phyloP scores from a whole-genome alignment of 2,113 vertebrate species.

The Xiphophorus hellerii region DNA sequence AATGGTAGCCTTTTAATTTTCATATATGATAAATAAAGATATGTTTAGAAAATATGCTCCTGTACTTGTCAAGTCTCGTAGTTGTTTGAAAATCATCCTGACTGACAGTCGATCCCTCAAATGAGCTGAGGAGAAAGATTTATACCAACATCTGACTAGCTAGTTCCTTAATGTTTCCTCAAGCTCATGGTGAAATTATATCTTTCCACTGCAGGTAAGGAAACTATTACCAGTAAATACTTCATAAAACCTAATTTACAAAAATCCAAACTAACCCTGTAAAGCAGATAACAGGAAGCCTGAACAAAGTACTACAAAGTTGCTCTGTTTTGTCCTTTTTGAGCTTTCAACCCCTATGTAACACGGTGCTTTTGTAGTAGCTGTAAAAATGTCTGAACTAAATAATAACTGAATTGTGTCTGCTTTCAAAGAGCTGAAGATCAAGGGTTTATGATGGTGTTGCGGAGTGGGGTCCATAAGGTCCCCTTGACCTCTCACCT shows the following conservation, averaged over 20 bases:
- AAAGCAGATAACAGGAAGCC: not conserved
- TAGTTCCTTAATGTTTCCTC: not conserved
- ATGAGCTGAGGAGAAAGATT: too few relatives aligned
- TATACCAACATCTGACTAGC: too few relatives aligned
- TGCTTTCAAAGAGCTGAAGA: not conserved
- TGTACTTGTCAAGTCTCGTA: too few relatives aligned
- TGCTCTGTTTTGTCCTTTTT: too few relatives aligned
- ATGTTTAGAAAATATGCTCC: too few relatives aligned
- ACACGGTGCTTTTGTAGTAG: not conserved
- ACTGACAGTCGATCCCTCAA: too few relatives aligned
- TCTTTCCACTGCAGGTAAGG: not conserved
- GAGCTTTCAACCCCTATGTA: not conserved
- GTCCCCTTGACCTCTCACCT: conserved; percentile 79
- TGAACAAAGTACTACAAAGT: too few relatives aligned
- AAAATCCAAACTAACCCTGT: not conserved
- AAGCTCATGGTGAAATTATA: not conserved
- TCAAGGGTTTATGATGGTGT: not conserved
- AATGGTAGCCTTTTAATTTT: too few relatives aligned
- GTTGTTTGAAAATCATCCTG: too few relatives aligned
- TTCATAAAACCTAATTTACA: not conserved
- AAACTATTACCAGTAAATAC: too few relatives aligned
- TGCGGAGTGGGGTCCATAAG: not conserved
- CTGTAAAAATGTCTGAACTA: not conserved
- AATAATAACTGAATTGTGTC: not conserved
- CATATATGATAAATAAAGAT: too few relatives aligned